Conservation (phyloP, 2,113 vertebrate species). For the Trogon melanurus region DNA sequence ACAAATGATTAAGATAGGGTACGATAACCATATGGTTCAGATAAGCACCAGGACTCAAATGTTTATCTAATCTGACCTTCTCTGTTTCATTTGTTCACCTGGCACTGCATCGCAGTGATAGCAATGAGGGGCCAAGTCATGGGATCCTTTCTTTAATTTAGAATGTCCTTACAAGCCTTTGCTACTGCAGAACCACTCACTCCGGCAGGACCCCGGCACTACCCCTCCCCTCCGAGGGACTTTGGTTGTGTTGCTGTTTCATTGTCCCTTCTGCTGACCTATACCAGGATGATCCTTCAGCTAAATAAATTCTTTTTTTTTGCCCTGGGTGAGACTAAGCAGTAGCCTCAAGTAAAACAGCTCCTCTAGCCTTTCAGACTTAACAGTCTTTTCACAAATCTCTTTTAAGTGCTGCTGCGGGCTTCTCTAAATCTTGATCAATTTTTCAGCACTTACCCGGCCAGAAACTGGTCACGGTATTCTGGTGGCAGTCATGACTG, state of each 20-base stretch:
- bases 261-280: not conserved
- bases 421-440: not conserved
- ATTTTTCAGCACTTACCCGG: not conserved
- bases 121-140: not conserved
- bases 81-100: not conserved
- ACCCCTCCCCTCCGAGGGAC: not conserved
- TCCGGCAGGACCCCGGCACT: not conserved
- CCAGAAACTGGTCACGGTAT: not conserved
- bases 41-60: not conserved
- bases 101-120: not conserved
- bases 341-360: not conserved
- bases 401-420: not conserved
- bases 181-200: not conserved
- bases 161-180: not conserved
- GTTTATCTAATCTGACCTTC: not conserved
- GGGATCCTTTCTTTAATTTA: not conserved
- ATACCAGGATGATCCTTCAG: not conserved
- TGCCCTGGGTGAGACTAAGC: not conserved
- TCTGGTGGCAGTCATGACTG: not conserved
- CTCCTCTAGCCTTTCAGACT: not conserved
- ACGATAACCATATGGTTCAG: not conserved
- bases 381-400: not conserved
- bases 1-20: not conserved
- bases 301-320: not conserved
- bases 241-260: not conserved